Evolutionary conservation across 2,888 invertebrate genomes (phyloP).

Genomic region (Dasypogon diadema): DNA sequence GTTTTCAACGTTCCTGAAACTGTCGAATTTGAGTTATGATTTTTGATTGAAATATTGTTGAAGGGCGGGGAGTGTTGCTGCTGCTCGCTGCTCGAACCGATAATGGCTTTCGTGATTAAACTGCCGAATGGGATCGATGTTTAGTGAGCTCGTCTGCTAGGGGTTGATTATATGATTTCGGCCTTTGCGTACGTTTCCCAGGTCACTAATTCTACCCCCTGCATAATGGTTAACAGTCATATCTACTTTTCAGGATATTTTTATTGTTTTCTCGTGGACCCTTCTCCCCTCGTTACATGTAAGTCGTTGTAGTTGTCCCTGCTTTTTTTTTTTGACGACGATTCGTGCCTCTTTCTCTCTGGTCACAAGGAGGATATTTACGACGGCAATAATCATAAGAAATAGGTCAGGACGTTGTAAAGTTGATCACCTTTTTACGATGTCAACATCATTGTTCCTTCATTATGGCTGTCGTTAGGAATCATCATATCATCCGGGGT

Average conservation of each 20-base stretch:
- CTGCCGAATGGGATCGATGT: slow-evolving; percentile 32
- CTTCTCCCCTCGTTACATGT: too few relatives aligned
- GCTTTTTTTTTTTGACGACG: not conserved
- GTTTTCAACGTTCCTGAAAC: slow-evolving; percentile 52
- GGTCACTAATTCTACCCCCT: slow-evolving; percentile 17
- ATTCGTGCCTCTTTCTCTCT: not conserved
- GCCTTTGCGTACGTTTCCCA: not conserved
- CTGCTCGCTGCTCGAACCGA: too few relatives aligned
- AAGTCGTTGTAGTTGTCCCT: not conserved
- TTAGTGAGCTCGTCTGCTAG: not conserved
- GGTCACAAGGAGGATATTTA: not conserved
- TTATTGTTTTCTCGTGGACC: slow-evolving; percentile 25
- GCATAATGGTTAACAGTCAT: not conserved
- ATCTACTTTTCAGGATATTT: slow-evolving; percentile 25
- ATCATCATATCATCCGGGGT: slow-evolving; percentile 10
- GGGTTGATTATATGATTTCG: not conserved
- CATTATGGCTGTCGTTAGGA: slow-evolving; percentile 31
- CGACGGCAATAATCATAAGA: slow-evolving; percentile 29
- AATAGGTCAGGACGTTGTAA: slow-evolving; percentile 35
- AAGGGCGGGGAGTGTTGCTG: not conserved
- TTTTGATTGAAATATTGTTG: slow-evolving; percentile 56
- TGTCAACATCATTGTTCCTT: slow-evolving; percentile 45
- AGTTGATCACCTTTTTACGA: slow-evolving; percentile 48
- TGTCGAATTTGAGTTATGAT: slow-evolving; percentile 56
- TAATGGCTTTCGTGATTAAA: slow-evolving; percentile 51